A percentile compares a stretch with the other conserved stretches of the same genome.
Conservation (phyloP, 2,113 vertebrate species). For the Sula dactylatra region DNA sequence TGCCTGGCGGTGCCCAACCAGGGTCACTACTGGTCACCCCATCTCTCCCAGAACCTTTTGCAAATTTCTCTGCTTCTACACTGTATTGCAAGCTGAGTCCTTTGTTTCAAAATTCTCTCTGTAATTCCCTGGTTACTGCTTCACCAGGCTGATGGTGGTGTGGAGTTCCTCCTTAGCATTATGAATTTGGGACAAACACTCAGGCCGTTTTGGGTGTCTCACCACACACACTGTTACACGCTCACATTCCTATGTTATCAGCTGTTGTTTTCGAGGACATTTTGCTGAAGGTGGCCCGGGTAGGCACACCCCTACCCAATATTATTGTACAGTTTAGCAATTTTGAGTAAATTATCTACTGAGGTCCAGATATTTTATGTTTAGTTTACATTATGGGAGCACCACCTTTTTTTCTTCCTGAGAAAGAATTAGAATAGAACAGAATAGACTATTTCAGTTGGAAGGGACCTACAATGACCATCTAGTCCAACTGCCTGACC, state of each 20-base stretch:
- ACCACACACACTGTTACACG: no score
- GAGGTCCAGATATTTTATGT: background rate
- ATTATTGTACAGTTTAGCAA: background rate
- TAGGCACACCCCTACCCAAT: no score
- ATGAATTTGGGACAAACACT: background rate
- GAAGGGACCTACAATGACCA: background rate
- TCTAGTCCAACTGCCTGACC: background rate
- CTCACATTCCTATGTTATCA: background rate
- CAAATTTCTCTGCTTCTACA: background rate
- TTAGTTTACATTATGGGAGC: background rate
- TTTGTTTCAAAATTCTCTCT: background rate
- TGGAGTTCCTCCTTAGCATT: background rate
- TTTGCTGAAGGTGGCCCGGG: background rate
- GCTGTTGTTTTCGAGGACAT: background rate
- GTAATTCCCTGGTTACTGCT: background rate
- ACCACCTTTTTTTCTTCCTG: background rate
- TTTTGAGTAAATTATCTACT: background rate
- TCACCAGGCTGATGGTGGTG: background rate
- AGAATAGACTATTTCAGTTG: background rate
- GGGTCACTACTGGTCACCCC: background rate
- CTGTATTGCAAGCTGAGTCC: background rate
- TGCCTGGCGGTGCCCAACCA: rapidly evolving
- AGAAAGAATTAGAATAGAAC: background rate
- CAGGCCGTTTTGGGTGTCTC: background rate
- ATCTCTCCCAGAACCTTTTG: background rate